Conservation (phyloP, 1,140 invertebrate genomes). For the Delia radicum region DNA sequence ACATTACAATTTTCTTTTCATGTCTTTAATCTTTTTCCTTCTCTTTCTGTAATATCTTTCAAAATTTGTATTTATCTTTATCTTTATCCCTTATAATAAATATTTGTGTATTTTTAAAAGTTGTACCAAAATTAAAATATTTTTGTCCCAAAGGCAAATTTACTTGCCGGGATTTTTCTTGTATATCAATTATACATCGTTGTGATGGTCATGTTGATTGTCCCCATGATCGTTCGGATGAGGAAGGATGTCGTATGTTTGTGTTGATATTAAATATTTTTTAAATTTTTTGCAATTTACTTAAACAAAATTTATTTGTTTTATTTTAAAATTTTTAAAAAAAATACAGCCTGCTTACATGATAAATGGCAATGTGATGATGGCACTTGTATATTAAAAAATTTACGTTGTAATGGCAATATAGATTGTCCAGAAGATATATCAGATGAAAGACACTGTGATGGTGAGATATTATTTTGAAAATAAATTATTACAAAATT, state of each 20-base stretch:
- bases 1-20: slow-evolving; percentile 1
- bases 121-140: slow-evolving; percentile 47
- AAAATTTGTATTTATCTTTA: not conserved
- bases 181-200: slow-evolving; percentile 66
- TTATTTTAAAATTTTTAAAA: not conserved
- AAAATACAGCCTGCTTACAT: slow-evolving; percentile 59
- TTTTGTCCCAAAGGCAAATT: slow-evolving; percentile 61
- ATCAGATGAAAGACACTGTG: slow-evolving; percentile 72
- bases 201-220: slow-evolving; percentile 61
- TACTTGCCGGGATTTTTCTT: slow-evolving; percentile 67
- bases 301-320: not conserved
- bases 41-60: not conserved
- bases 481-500: too few species aligned
- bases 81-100: not conserved
- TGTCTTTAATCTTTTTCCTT: slow-evolving; percentile 14
- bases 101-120: slow-evolving; percentile 26
- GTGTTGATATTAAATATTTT: slow-evolving; percentile 2
- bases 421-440: slow-evolving; percentile 68
- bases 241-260: slow-evolving; percentile 62
- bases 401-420: slow-evolving; percentile 65
- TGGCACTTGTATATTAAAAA: slow-evolving; percentile 64
- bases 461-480: slow-evolving; percentile 57
- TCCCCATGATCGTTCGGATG: slow-evolving; percentile 61
- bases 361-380: slow-evolving; percentile 65
- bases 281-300: not conserved